Base-by-base conservation (phyloP, 2,888 invertebrate species). In the Reticulitermes lucifugus region DNA sequence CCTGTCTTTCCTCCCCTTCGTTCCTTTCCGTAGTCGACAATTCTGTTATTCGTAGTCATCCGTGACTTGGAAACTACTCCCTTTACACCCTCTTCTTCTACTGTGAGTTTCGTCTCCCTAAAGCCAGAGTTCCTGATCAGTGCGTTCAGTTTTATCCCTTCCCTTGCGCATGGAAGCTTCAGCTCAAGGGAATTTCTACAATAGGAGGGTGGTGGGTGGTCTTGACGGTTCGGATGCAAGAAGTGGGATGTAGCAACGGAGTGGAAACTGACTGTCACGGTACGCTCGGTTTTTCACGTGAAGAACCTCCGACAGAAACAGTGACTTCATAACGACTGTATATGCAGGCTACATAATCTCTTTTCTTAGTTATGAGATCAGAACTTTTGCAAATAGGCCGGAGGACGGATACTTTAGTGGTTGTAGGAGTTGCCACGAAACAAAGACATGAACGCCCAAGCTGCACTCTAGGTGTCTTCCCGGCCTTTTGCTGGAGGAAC, bases 51-150 rank as follows among this genome's bases (percentile, higher is more conserved):
- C 60, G 35, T 59, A 80, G 80, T 46, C 81, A 70, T 65, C 70
- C 81, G 81, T 81, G 81, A 65, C 81, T 81, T 41, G 65, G 41
- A 70, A 81, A 81, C 25, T 70, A 60, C 25, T 43, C 81, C 65
- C 81, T 60, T 79, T 55, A 55, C 79, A 51, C 79, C 79, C 79
- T 79, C 51, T 79, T 79, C 51, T 79, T 79, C 80, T 80, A 29
- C 59, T 35, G 60, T 60, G 80, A 29, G 60, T 60, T 79, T 80
- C 60, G 35, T 81, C 81, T 81, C 70, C 81, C 65, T 41, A 81
- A 81, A 46, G 70, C 70, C 46, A 43, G 70, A 81, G 65, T 81
- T 81, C 70, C 6, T 65, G 70, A 81, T 65, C 81, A 43, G 35
- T 14, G 70, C 81, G 35, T 81, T 35, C 81, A 65, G n/a, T 81